Conservation (phyloP, 1,140 invertebrate genomes). For the Drosophila pruinosa region DNA sequence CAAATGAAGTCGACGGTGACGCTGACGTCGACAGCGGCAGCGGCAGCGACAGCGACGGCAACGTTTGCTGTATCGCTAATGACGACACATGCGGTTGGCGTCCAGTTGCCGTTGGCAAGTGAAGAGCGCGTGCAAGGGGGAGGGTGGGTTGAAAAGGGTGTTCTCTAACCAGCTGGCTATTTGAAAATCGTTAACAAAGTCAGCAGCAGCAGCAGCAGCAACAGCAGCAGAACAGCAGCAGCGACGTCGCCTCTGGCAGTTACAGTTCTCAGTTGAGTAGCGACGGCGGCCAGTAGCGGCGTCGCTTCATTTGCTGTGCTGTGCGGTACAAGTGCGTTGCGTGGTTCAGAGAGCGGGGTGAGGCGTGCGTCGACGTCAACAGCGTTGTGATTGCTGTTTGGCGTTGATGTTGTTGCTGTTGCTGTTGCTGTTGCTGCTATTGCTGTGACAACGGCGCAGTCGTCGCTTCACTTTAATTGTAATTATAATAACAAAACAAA, state of each 20-base stretch:
- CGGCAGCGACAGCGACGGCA: slow-evolving; percentile 29
- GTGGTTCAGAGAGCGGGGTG: not conserved
- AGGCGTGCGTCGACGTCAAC: slow-evolving; percentile 10
- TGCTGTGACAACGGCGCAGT: slow-evolving; percentile 36
- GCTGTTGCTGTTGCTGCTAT: slow-evolving; percentile 23
- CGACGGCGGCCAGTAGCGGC: slow-evolving; percentile 27
- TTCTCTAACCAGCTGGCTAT: too few species aligned
- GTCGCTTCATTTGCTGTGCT: not conserved
- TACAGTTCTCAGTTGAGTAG: slow-evolving; percentile 49
- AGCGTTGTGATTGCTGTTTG: slow-evolving; percentile 34
- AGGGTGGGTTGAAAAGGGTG: too few species aligned
- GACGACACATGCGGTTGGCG: slow-evolving; percentile 63
- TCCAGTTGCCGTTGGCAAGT: not conserved
- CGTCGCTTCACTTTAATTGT: slow-evolving; percentile 58
- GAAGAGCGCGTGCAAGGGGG: not conserved
- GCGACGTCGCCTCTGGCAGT: slow-evolving; percentile 28
- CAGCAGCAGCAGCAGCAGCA: slow-evolving; percentile 26
- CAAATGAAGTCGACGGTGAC: slow-evolving; percentile 47
- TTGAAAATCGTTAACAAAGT: slow-evolving; percentile 73
- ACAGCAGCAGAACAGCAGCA: not conserved
- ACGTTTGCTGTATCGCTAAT: slow-evolving; percentile 55
- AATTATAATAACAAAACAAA: slow-evolving; percentile 57
- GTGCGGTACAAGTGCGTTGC: not conserved
- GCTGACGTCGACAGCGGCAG: not conserved
- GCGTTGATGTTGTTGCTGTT: slow-evolving; percentile 5